These are phyloP conservation scores for Agrilus cyanescens DNA, from an alignment of 2,888 invertebrate species.

Conservation along the genomic window DNA sequence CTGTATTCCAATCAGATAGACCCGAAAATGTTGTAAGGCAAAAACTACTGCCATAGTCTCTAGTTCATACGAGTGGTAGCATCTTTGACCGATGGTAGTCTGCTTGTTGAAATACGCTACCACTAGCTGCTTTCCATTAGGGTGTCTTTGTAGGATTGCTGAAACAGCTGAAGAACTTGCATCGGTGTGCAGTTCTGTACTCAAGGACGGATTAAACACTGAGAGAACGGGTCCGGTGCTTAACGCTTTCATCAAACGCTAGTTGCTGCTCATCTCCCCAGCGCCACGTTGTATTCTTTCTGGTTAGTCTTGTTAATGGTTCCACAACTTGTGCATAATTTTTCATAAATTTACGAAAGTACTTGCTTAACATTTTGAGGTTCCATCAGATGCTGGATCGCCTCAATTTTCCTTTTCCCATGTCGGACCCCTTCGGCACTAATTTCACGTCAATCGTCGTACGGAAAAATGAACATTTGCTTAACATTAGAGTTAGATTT, in stretches of 20 bases:
- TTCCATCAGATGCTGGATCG: conserved; percentile 17
- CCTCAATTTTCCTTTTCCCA: conserved; percentile 15
- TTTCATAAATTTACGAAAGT: conserved; percentile 19
- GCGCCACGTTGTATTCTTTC: conserved; percentile 5
- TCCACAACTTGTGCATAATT: conserved; percentile 13
- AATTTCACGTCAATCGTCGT: conserved; percentile 17
- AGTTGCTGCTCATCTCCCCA: conserved; percentile 8
- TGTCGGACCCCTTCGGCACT: conserved; percentile 17
- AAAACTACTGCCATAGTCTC: conserved; percentile 11
- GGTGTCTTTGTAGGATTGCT: conserved; percentile 1
- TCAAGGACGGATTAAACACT: conserved; percentile 9
- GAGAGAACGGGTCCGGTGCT: conserved; percentile 9
- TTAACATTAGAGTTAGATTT: conserved; percentile 22
- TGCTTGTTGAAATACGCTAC: conserved; percentile 15
- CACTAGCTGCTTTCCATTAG: conserved; percentile 3
- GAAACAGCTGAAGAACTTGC: conserved; percentile 5
- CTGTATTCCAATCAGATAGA: conserved; percentile 5
- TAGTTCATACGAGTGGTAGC: conserved; percentile 14
- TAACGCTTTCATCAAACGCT: conserved; percentile 9
- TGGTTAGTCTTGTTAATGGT: conserved; percentile 13
- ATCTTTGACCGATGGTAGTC: conserved; percentile 11
- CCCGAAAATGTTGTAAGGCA: conserved; percentile 5
- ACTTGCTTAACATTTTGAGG: conserved; percentile 20
- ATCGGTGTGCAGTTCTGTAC: conserved; percentile 14
- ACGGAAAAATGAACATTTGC: conserved; percentile 21